Conservation (phyloP, 2,797 vertebrate species). For the Myoxocephalus aenaeus region DNA sequence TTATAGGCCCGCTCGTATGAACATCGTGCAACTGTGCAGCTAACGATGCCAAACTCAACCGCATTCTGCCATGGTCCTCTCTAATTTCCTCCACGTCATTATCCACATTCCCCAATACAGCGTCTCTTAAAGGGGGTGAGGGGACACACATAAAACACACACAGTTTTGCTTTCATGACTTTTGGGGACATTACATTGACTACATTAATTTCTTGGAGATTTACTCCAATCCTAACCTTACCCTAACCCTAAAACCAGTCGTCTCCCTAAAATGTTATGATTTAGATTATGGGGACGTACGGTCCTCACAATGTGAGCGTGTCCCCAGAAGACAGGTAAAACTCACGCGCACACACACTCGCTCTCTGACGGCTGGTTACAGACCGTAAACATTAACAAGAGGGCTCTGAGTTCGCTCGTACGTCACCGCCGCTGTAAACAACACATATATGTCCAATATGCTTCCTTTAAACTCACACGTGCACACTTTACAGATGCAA, state of each 20-base stretch:
- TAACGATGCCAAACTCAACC: slow-evolving; percentile 54
- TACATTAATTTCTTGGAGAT: not conserved
- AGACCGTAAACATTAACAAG: slow-evolving; percentile 71
- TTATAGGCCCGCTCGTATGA: slow-evolving; percentile 54
- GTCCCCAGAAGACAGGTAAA: not conserved
- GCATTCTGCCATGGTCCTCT: slow-evolving; percentile 37
- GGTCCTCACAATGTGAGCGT: not conserved
- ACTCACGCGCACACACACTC: slow-evolving; percentile 6
- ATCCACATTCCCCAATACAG: slow-evolving; percentile 24
- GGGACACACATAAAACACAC: not conserved
- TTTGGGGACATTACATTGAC: not conserved
- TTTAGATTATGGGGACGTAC: not conserved
- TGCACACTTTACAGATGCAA: slow-evolving; percentile 21
- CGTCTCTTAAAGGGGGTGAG: slow-evolving; percentile 6
- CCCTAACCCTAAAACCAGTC: not conserved
- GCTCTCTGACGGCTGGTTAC: slow-evolving; percentile 40
- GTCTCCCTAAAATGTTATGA: not conserved
- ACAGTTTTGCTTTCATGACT: not conserved
- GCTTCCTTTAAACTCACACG: slow-evolving; percentile 19
- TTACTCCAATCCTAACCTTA: not conserved
- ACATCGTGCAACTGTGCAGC: slow-evolving; percentile 47
- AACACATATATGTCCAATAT: slow-evolving; percentile 54
- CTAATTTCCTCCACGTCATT: slow-evolving; percentile 54
- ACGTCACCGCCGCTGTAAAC: slow-evolving; percentile 63
- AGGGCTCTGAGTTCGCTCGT: slow-evolving; percentile 47